Base-by-base conservation (phyloP, 2,113 vertebrate species). In the Ornithorhynchus anatinus region DNA sequence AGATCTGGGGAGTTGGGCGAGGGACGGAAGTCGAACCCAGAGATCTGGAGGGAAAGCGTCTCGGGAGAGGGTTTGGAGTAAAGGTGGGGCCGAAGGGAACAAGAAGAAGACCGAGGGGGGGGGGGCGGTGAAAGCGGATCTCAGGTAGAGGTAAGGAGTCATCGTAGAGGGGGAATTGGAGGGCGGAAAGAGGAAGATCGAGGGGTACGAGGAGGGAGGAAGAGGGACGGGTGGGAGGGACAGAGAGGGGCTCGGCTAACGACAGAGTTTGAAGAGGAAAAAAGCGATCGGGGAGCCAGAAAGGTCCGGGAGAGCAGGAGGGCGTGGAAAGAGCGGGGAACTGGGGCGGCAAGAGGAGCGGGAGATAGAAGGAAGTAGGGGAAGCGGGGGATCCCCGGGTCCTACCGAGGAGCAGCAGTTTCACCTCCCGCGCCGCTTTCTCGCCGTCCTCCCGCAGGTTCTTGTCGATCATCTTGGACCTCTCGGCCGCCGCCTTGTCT, bases 391-490 rank as follows among this genome's bases (percentile, higher is more conserved):
- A n/a, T 22, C 40, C 31, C 36, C 20, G 43, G 39, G 75, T 50
- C 95, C 89, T 90, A 97, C 96, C 97, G 61, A 98, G 86, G 39
- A 98, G 85, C 10, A 98, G 94, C 93, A 98, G 89, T 61, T 98
- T 98, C 87, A 98, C 97, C 88, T 98, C 96, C 84, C 97, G 89
- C 81, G 96, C 95, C 40, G 96, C 96, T 85, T 98, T 98, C 92
- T 98, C 97, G 59, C 97, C 97, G 63, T 98, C 97, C 74, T 97
- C 96, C 11, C 97, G 94, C 61, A 98, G 95, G 82, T 98, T 98
- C 87, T 96, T 97, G 90, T 98, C 96, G 84, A 98, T 98, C 95
- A 97, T 97, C 85, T 96, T 97, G 42, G 96, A 98, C 86, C 97
- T 95, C 91, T 98, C 96, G 58, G 94, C 94, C 33, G 96, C 97